Evolutionary conservation across 1,140 invertebrate genomes (phyloP).

Genomic region (Apolygus lucorum): DNA sequence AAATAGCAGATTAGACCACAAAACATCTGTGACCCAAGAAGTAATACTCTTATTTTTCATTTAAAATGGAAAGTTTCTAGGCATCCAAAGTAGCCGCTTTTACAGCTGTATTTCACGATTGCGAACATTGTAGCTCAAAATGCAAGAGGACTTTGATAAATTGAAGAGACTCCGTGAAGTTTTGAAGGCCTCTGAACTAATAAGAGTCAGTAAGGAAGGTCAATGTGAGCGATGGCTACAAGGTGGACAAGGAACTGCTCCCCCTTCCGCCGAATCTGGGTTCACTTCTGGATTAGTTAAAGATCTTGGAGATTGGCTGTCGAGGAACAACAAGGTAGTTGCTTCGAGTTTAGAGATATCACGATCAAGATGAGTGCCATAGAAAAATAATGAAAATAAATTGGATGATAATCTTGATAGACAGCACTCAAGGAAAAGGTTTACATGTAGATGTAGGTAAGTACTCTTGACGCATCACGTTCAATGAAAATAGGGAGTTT

Average conservation of each 20-base stretch:
- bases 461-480: too few species aligned
- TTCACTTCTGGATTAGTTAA: too few species aligned
- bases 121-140: background rate
- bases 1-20: background rate
- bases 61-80: background rate
- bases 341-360: too few species aligned
- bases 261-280: too few species aligned
- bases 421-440: too few species aligned
- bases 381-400: too few species aligned
- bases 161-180: conserved; percentile 1
- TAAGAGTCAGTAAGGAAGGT: background rate
- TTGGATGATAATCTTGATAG: too few species aligned
- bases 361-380: too few species aligned
- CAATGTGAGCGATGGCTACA: background rate
- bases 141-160: conserved; percentile 6
- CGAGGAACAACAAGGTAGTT: too few species aligned
- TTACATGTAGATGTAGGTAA: too few species aligned
- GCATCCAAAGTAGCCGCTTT: background rate
- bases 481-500: too few species aligned
- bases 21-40: background rate
- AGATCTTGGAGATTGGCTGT: too few species aligned
- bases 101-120: background rate
- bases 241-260: background rate
- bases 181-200: background rate
- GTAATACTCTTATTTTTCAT: background rate